Base-by-base conservation (phyloP, 2,888 invertebrate species). In the Subacronicta megacephala region DNA sequence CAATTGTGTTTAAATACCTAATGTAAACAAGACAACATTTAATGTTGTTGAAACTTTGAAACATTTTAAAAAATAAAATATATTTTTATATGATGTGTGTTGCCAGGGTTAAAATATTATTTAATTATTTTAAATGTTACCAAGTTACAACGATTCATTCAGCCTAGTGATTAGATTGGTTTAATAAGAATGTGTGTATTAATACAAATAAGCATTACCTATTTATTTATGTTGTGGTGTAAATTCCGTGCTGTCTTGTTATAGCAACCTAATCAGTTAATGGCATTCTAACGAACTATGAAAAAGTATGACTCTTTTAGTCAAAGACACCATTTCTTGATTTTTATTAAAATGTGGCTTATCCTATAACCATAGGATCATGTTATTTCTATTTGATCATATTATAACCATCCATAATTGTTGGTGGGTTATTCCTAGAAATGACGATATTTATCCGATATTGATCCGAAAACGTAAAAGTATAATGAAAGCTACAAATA, bases 161-260 rank as follows among this genome's bases (percentile, higher is more conserved):
- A 65, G 63, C 74, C 78, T 67, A 77, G 63, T 78, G 79, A 80
- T 84, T 83, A 78, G 75, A 78, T 85, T 83, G 82, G 20, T 82
- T 80, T 81, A 77, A 58, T 72, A 75, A 78, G 74, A 72, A 64
- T 72, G 73, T 62, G 69, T 81, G 57, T 75, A 74, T 70, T 68
- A n/a, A n/a, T n/a, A 72, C 63, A 77, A 72, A 74, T 77, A 72
- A 78, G 73, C 64, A 66, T 35, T 53, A 58, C n/a, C n/a, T 65
- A 71, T 67, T 72, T 75, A 75, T 78, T 79, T 74, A 74, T 68
- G 69, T 46, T 20, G 57, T 55, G 44, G 26, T 50, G 46, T 53
- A 10, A 26, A 26, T 53, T 16, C 54, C 49, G 45, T 36, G 37
- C 15, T 1, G 2, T 64, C 65, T 64, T 64, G 12, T 37, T 64